Base-by-base conservation (phyloP, 2,888 invertebrate genomes). In the Dascillus cervinus region DNA sequence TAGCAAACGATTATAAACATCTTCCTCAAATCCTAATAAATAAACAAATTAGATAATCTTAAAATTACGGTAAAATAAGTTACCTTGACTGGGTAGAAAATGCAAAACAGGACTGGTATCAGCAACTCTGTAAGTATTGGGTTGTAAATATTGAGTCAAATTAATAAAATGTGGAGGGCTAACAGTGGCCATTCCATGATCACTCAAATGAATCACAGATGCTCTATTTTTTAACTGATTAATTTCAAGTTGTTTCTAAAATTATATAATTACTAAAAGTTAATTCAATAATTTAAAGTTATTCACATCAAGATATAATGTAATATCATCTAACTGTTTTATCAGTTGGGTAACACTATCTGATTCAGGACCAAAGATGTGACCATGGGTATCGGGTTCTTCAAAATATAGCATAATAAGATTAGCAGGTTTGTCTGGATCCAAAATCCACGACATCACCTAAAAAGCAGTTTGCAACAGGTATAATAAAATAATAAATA, bases 181-280 rank as follows among this genome's bases (percentile, higher is more conserved):
- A 0, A 80, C 74, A 13, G 65, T 60, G 2, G 69, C 56, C 75
- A 82, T 78, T 9, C 85, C 84, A 60, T 85, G 85, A 59, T 84
- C 83, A 60, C 81, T 81, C 22, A 82, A 58, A 38, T 83, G 69
- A 32, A 84, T 69, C 1, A 84, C 66, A 54, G 82, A 80, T 1
- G 76, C 67, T 41, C 67, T 65, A 13, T 71, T 62, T 3, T 58
- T 50, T 26, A 82, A 56, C 11, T 68, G 62, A 34, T 67, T 49
- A 10, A 62, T 46, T 31, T 66, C 55, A n/a, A 83, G 51, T 54
- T 71, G 60, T 17, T 71, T 50, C 41, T 64, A 44, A 39, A 57
- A 51, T 34, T 20, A 28, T 10, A 13, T 12, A 24, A 6, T 17
- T 17, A 17, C 17, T 4, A 17, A 17, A 8, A 6, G 4, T 17